phyloP scores from a whole-genome alignment of 2,113 vertebrate genomes.

The Nesoenas mayeri region DNA sequence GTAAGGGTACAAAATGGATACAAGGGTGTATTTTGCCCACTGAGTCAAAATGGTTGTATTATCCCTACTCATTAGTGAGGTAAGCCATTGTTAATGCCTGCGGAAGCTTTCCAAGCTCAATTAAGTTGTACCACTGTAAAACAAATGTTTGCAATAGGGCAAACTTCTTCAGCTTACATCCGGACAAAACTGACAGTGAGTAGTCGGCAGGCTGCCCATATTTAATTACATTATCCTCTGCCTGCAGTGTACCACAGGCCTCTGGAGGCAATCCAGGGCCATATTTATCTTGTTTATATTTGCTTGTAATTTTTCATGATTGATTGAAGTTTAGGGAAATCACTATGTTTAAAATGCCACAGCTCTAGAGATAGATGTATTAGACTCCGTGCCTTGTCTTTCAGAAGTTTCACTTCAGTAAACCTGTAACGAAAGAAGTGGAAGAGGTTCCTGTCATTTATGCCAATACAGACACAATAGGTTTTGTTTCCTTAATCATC shows the following conservation, averaged over 20 bases:
- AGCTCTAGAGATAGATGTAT: constrained; percentile 16
- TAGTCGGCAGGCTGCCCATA: neutral
- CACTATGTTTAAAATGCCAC: neutral
- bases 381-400: neutral
- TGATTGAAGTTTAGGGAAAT: constrained; percentile 33
- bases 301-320: constrained; percentile 45
- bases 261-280: constrained; percentile 46
- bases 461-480: neutral
- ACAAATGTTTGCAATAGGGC: constrained; percentile 39
- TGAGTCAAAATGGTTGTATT: neutral
- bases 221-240: constrained; percentile 16
- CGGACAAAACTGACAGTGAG: neutral
- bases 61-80: neutral
- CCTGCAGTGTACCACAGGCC: constrained; percentile 29
- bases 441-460: neutral
- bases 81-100: neutral
- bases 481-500: neutral
- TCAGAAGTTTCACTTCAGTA: neutral
- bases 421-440: neutral
- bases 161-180: constrained; percentile 41
- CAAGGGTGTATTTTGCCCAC: neutral
- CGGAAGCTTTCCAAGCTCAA: constrained; percentile 1
- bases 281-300: constrained; percentile 59
- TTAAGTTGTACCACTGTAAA: constrained; percentile 36
- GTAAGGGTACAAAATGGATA: neutral